Conservation (phyloP, 2,113 vertebrate genomes). For the Heptranchias perlo region DNA sequence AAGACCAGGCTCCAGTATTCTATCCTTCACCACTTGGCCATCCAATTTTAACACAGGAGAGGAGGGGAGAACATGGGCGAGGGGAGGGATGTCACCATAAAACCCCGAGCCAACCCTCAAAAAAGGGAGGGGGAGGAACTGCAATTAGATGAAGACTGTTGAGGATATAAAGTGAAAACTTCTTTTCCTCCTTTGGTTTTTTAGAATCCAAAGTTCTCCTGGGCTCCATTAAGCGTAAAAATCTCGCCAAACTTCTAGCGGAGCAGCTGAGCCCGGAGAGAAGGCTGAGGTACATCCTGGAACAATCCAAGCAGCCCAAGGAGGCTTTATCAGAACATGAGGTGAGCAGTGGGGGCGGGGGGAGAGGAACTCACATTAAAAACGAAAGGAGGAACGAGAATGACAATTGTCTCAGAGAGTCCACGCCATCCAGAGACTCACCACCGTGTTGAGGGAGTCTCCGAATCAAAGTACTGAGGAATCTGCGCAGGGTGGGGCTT, state of each 20-base stretch:
- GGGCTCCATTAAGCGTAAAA: slow-evolving; percentile 38
- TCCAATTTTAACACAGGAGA: too few relatives aligned
- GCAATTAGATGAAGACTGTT: background rate
- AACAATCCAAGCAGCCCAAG: background rate
- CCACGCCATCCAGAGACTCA: background rate
- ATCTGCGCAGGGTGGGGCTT: background rate
- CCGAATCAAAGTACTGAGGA: background rate
- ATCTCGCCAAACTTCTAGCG: slow-evolving; percentile 22
- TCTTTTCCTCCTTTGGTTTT: background rate
- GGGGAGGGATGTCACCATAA: background rate
- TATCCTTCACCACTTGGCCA: too few relatives aligned
- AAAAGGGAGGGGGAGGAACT: background rate
- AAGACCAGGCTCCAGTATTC: too few relatives aligned
- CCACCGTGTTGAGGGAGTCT: background rate
- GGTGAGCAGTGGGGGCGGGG: background rate
- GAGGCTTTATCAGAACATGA: rapidly evolving
- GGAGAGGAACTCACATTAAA: background rate
- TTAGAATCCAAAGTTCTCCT: slow-evolving; percentile 42
- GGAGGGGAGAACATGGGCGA: too few relatives aligned
- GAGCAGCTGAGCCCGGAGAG: slow-evolving; percentile 41
- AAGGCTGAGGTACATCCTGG: slow-evolving; percentile 37
- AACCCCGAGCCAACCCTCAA: background rate
- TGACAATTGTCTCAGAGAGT: background rate
- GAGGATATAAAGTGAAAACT: background rate
- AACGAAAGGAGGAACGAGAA: background rate